phyloP scores from a whole-genome alignment of 2,113 vertebrate species.

The Pardalotus punctatus region DNA sequence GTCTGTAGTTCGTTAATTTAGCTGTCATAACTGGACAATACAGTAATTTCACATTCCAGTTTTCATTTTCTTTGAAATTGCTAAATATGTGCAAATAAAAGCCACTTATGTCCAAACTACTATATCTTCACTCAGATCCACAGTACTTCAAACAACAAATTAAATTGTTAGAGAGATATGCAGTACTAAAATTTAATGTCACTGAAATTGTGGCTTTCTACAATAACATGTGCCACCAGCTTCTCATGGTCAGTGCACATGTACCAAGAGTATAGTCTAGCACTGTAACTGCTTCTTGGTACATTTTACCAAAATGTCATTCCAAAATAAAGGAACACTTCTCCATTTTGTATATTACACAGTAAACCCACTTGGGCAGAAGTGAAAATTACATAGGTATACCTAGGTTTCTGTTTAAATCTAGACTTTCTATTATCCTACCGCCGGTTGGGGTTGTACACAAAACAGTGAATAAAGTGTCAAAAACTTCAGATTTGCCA shows the following conservation, averaged over 20 bases:
- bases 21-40: not conserved
- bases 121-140: not conserved
- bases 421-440: not conserved
- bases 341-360: not conserved
- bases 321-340: not conserved
- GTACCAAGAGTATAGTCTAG: not conserved
- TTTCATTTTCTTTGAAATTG: not conserved
- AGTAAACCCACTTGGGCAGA: not conserved
- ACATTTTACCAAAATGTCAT: not conserved
- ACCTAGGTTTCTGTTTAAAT: not conserved
- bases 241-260: not conserved
- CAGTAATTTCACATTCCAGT: not conserved
- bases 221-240: not conserved
- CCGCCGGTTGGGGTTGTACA: accelerated
- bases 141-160: not conserved
- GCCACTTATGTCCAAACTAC: not conserved
- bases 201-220: not conserved
- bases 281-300: not conserved
- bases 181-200: not conserved
- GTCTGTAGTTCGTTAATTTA: not conserved
- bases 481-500: not conserved
- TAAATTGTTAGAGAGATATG: not conserved
- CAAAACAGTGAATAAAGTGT: not conserved
- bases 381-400: not conserved
- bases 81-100: accelerated